Percentiles rank a stretch among this genome's conserved stretches.
Conservation (phyloP, 1,140 invertebrate species). For the Drosophila tristis region DNA sequence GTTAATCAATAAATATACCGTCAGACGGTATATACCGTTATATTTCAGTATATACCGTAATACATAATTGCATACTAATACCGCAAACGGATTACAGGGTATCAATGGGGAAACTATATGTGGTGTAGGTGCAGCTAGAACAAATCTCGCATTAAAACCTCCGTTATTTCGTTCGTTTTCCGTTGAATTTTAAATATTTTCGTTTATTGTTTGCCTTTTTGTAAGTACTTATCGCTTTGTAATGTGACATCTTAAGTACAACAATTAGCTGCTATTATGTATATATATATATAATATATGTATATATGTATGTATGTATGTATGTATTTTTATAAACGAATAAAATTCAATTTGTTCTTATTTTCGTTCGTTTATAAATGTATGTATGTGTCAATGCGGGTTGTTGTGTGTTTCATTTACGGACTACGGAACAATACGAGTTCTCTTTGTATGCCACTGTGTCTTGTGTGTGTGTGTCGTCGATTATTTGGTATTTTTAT, state of each 20-base stretch:
- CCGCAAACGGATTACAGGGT: too few relatives aligned
- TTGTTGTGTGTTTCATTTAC: slow-evolving; percentile 9
- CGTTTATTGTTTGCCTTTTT: slow-evolving; percentile 66
- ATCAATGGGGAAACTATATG: too few relatives aligned
- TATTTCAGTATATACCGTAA: too few relatives aligned
- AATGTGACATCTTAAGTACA: slow-evolving; percentile 75
- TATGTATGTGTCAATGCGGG: slow-evolving; percentile 8
- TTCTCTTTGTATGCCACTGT: slow-evolving; percentile 1
- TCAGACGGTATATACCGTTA: too few relatives aligned
- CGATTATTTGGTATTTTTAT: slow-evolving; percentile 53
- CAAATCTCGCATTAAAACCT: neutral
- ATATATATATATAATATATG: slow-evolving; percentile 19
- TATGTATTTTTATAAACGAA: slow-evolving; percentile 71
- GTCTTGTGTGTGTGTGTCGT: slow-evolving; percentile 41
- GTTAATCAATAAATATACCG: too few relatives aligned
- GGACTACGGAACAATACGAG: slow-evolving; percentile 16
- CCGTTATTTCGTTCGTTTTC: slow-evolving; percentile 19
- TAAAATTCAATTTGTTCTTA: slow-evolving; percentile 66
- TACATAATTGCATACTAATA: too few relatives aligned
- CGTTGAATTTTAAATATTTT: slow-evolving; percentile 74
- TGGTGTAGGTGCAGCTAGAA: too few relatives aligned
- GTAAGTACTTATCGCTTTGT: slow-evolving; percentile 45
- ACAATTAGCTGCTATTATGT: slow-evolving; percentile 71
- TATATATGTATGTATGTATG: slow-evolving; percentile 39
- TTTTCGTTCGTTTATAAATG: slow-evolving; percentile 28